Conservation (phyloP, 1,140 invertebrate genomes). For the Holcopasites calliopsidis region DNA sequence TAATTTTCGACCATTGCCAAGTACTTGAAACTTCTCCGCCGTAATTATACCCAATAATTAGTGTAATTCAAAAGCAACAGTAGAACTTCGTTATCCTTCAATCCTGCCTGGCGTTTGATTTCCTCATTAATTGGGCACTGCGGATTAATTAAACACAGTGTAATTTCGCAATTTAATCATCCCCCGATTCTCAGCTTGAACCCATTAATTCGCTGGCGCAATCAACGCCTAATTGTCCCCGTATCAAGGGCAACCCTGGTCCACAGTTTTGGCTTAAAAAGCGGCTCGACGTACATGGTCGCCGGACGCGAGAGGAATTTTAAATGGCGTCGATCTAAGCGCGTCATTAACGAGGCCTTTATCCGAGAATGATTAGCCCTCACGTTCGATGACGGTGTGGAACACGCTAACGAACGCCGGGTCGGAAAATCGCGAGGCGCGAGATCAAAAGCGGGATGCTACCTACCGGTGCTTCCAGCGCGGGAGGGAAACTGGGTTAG, state of each 20-base stretch:
- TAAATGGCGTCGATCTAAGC: slow-evolving; percentile 30
- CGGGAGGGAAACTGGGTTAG: slow-evolving; percentile 49
- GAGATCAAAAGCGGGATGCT: too few species aligned
- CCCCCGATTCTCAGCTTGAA: too few species aligned
- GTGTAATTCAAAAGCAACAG: too few species aligned
- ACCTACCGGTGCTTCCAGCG: background rate
- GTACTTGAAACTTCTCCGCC: too few species aligned
- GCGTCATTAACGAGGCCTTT: slow-evolving; percentile 37
- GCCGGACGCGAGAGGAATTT: slow-evolving; percentile 29
- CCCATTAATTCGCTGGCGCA: background rate
- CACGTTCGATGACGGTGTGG: background rate
- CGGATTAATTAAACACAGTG: too few species aligned
- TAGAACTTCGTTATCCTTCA: too few species aligned
- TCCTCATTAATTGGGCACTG: too few species aligned
- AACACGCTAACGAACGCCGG: slow-evolving; percentile 34
- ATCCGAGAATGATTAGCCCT: slow-evolving; percentile 37
- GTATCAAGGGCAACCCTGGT: background rate
- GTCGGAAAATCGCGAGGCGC: slow-evolving; percentile 11
- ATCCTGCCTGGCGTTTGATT: too few species aligned
- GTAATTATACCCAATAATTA: too few species aligned
- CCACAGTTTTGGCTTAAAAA: background rate
- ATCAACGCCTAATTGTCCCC: background rate
- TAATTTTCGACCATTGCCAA: too few species aligned
- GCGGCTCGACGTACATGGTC: background rate
- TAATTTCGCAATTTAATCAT: too few species aligned